Conservation (phyloP, 2,797 vertebrate species). For the Amphiprion clarkii region DNA sequence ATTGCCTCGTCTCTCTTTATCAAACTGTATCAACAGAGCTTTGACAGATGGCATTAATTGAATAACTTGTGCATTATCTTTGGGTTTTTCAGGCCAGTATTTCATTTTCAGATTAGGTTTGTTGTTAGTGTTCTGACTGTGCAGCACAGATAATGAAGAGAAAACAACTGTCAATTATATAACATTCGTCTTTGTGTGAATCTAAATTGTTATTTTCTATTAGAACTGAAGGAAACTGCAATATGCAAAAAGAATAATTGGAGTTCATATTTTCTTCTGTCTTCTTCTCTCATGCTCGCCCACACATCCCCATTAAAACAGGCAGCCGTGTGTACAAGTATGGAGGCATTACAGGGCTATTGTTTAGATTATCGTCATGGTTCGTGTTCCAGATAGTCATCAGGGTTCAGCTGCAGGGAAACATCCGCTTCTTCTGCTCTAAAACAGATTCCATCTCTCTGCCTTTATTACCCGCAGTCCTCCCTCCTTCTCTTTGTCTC, state of each 20-base stretch:
- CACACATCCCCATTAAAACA: slow-evolving; percentile 28
- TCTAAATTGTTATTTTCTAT: slow-evolving; percentile 33
- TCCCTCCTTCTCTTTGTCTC: background rate
- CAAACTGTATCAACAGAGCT: slow-evolving; percentile 18
- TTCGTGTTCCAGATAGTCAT: slow-evolving; percentile 11
- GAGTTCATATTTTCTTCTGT: slow-evolving; percentile 7
- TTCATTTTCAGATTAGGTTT: slow-evolving; percentile 6
- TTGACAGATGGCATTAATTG: slow-evolving; percentile 18
- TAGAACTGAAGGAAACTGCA: slow-evolving; percentile 20
- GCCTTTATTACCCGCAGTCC: slow-evolving; percentile 13
- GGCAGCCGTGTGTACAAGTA: slow-evolving; percentile 1
- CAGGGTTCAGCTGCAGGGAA: slow-evolving; percentile 12
- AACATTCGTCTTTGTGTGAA: slow-evolving; percentile 20
- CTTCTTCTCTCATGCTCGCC: slow-evolving; percentile 12
- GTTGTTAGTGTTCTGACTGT: slow-evolving; percentile 5
- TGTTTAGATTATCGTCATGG: background rate
- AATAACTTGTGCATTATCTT: background rate
- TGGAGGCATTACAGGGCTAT: background rate
- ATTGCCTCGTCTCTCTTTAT: slow-evolving; percentile 11
- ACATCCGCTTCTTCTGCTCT: background rate
- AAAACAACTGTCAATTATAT: background rate
- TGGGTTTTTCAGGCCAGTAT: background rate
- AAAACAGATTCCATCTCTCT: background rate
- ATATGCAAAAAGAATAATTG: slow-evolving; percentile 9
- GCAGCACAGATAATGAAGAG: slow-evolving; percentile 8